Conservation (phyloP, 2,113 vertebrate species). For the Entomyzon cyanotis region DNA sequence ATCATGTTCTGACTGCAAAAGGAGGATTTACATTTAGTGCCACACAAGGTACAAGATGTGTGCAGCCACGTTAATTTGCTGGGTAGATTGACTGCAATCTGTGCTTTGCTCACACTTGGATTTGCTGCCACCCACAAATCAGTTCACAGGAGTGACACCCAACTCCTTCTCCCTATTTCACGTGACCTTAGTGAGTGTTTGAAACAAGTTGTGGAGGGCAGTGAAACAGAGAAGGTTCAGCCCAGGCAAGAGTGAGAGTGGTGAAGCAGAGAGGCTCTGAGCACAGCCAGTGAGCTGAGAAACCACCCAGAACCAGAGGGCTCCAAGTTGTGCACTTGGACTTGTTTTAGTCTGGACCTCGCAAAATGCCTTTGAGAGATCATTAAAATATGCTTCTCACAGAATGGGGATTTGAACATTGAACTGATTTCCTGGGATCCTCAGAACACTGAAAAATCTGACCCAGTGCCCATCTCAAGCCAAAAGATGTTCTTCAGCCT, state of each 20-base stretch:
- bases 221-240: neutral
- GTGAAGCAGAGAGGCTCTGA: no score
- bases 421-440: neutral
- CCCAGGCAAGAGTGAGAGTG: neutral
- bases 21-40: neutral
- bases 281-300: neutral
- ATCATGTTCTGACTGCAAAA: neutral
- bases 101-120: neutral
- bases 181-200: neutral
- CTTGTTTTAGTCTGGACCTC: neutral
- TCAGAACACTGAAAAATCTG: neutral
- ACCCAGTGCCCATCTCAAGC: neutral
- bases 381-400: neutral
- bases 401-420: neutral
- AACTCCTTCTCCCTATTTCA: neutral
- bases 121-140: neutral
- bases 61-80: neutral
- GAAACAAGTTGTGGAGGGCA: neutral
- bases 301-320: neutral
- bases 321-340: neutral
- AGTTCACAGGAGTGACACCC: accelerated
- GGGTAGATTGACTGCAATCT: neutral
- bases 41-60: neutral
- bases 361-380: neutral
- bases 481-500: neutral